Conservation (phyloP, 2,888 invertebrate species). For the Drosophila flavopinicola region DNA sequence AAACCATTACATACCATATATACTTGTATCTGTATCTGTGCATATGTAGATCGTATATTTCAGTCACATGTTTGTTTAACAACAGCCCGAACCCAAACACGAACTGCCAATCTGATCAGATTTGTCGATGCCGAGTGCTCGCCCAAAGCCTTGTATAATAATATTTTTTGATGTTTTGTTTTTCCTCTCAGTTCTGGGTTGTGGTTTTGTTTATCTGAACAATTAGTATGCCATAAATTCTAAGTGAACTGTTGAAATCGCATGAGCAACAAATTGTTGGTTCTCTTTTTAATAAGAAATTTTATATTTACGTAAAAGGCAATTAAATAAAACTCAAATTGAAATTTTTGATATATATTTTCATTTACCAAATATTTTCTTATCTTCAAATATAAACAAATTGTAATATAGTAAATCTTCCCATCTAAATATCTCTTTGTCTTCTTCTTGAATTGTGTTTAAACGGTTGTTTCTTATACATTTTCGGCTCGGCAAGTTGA, state of each 20-base stretch:
- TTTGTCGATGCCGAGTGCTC: conserved; percentile 15
- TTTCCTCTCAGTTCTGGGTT: not conserved
- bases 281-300: conserved; percentile 15
- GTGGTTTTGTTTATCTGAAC: conserved; percentile 48
- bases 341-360: not conserved
- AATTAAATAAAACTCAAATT: not conserved
- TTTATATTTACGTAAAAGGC: conserved; percentile 16
- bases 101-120: conserved; percentile 27
- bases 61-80: conserved; percentile 53
- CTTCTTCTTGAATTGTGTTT: conserved; percentile 1
- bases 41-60: conserved; percentile 25
- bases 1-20: conserved; percentile 20
- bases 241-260: conserved; percentile 16
- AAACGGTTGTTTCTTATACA: no score
- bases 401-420: no score
- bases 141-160: conserved; percentile 16
- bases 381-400: no score
- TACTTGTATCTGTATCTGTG: not conserved
- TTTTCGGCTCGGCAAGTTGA: conserved; percentile 43
- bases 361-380: not conserved
- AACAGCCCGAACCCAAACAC: conserved; percentile 18
- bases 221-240: conserved; percentile 58
- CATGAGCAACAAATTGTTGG: conserved; percentile 5
- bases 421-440: conserved; percentile 4
- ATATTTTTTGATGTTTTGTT: conserved; percentile 1